A percentile compares a stretch with the other conserved stretches of the same genome.
Evolutionary conservation across 2,888 invertebrate genomes (phyloP).

Genomic region (Lithosia quadra): DNA sequence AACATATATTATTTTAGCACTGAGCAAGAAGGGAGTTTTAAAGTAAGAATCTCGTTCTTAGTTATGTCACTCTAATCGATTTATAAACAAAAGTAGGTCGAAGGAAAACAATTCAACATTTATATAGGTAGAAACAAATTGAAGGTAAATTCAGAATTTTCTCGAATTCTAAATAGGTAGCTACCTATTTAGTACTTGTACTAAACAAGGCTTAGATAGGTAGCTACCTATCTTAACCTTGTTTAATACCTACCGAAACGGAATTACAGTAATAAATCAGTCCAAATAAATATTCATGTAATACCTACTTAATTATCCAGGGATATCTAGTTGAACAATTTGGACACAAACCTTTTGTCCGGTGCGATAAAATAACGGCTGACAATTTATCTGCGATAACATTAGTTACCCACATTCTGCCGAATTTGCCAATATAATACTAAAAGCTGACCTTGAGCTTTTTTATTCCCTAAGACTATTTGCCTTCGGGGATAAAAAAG

Average conservation of each 20-base stretch:
- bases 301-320: slow-evolving; percentile 34
- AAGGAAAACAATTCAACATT: not conserved
- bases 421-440: not conserved
- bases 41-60: too few species aligned
- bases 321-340: slow-evolving; percentile 23
- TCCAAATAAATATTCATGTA: slow-evolving; percentile 32
- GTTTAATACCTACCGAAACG: not conserved
- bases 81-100: not conserved
- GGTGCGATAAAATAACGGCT: slow-evolving; percentile 10
- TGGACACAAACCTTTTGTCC: slow-evolving; percentile 21
- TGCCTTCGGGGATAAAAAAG: not conserved
- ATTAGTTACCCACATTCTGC: not conserved
- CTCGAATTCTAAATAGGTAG: not conserved
- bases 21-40: too few species aligned
- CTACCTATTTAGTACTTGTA: too few species aligned
- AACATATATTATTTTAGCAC: too few species aligned
- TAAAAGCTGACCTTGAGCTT: too few species aligned
- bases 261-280: slow-evolving; percentile 35
- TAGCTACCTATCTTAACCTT: not conserved
- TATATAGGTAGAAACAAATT: not conserved
- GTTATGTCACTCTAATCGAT: too few species aligned
- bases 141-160: not conserved
- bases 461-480: too few species aligned
- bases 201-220: too few species aligned
- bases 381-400: slow-evolving; percentile 12